Conservation (phyloP, 2,113 vertebrate species). For the Grantiella picta region DNA sequence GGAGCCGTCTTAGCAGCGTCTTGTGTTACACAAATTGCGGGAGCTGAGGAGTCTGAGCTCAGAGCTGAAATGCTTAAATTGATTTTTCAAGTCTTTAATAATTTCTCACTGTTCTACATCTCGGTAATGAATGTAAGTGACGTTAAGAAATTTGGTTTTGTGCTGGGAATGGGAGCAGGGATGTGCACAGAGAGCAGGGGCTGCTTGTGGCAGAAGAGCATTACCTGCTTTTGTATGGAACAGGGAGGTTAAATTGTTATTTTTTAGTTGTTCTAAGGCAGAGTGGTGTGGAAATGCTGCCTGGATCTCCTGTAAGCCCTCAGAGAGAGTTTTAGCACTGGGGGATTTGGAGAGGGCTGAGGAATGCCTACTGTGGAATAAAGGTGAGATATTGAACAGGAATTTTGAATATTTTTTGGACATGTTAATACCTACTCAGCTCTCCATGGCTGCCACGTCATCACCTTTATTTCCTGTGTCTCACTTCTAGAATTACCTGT, state of each 20-base stretch:
- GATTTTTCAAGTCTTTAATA: slow-evolving; percentile 9
- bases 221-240: neutral
- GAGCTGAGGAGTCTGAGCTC: neutral
- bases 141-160: neutral
- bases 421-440: neutral
- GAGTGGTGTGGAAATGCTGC: neutral
- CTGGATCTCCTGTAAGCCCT: neutral
- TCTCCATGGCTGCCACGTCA: neutral
- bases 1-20: neutral
- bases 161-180: neutral
- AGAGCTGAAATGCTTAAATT: neutral
- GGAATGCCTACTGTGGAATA: neutral
- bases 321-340: neutral
- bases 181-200: neutral
- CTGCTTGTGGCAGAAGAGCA: neutral
- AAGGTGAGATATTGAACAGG: accelerated
- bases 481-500: neutral
- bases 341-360: neutral
- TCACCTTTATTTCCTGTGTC: neutral
- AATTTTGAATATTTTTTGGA: neutral
- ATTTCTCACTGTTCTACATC: neutral
- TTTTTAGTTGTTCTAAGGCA: neutral
- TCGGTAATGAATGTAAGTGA: neutral
- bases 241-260: neutral
- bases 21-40: neutral